Evolutionary conservation across 2,888 invertebrate genomes (phyloP), one percentile per base, ranked within the genome.

Genomic region (Apeira syringaria): DNA sequence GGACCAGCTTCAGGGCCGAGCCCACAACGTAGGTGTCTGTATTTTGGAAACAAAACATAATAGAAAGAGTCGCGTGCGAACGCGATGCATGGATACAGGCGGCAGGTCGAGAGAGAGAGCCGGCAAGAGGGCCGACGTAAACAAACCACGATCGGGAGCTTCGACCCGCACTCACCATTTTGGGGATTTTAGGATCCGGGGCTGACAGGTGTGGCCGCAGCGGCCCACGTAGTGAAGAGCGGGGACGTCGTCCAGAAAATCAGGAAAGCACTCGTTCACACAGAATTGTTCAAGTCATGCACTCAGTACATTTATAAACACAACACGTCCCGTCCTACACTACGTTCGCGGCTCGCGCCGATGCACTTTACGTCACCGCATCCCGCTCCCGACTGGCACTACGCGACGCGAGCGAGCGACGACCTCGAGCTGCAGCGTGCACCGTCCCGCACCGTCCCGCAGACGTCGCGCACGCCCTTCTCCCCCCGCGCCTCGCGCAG

Each of bases 361-460:
- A 77, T 89, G 89, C 89, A 88, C 82, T 81, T 80, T 85, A 87
- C 90, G 88, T 87, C 89, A 88, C 89, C 88, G 88, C 88, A 89
- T 89, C 88, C 88, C 88, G 88, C 86, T 88, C 87, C 87, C 83
- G 86, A 88, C 88, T 89, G 86, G 74, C 83, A 53, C 66, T 64
- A 56, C 74, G 72, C 68, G 65, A 54, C 69, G 80, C 77, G 77
- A 71, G 83, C 84, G 86, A 85, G 74, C 86, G 87, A 85, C 87
- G 87, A 86, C 86, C 87, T 86, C 86, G 84, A 80, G 85, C 82
- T 85, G 86, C 88, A 85, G 77, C 83, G 83, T 84, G 85, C 84
- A 85, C 76, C 81, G 60, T 64, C 75, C 74, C 76, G 69, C 75
- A 61, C 75, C 60, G n/a, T 68, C 70, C 60, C 74, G 63, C 66